phyloP scores from a whole-genome alignment of 2,797 vertebrate species.

The Podarcis siculus region DNA sequence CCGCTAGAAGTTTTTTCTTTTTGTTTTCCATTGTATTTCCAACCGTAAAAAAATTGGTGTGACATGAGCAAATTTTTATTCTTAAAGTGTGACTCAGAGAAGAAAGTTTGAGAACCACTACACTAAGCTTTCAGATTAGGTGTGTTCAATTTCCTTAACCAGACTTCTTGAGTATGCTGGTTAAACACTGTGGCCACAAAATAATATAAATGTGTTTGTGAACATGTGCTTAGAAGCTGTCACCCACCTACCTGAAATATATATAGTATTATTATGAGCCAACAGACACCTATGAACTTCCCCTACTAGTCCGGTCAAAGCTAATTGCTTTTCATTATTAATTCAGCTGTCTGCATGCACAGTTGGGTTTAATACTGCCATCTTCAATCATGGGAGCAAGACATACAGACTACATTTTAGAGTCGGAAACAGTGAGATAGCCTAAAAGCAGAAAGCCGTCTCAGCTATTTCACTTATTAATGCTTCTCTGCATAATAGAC shows the following conservation, averaged over 20 bases:
- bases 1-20: no score
- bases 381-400: slow-evolving; percentile 12
- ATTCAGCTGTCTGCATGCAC: slow-evolving; percentile 32
- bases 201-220: slow-evolving; percentile 53
- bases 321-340: slow-evolving; percentile 40
- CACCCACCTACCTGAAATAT: slow-evolving; percentile 15
- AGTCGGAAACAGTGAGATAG: slow-evolving; percentile 21
- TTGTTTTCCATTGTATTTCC: no score
- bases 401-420: slow-evolving; percentile 18
- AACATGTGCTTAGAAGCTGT: slow-evolving; percentile 40
- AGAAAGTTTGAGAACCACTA: no score
- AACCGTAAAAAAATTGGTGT: no score
- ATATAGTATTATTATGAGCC: slow-evolving; percentile 39
- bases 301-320: slow-evolving; percentile 47
- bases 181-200: not conserved
- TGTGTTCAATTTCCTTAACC: no score
- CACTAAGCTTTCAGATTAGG: no score
- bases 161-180: not conserved
- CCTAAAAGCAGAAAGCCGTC: slow-evolving; percentile 28
- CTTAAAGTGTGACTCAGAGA: no score
- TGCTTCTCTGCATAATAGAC: slow-evolving; percentile 33
- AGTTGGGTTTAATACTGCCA: slow-evolving; percentile 44
- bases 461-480: slow-evolving; percentile 50
- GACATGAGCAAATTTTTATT: no score
- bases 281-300: slow-evolving; percentile 49